These are phyloP conservation scores for Therioaphis trifolii DNA, from an alignment of 2,888 invertebrate species.

Conservation along the genomic window DNA sequence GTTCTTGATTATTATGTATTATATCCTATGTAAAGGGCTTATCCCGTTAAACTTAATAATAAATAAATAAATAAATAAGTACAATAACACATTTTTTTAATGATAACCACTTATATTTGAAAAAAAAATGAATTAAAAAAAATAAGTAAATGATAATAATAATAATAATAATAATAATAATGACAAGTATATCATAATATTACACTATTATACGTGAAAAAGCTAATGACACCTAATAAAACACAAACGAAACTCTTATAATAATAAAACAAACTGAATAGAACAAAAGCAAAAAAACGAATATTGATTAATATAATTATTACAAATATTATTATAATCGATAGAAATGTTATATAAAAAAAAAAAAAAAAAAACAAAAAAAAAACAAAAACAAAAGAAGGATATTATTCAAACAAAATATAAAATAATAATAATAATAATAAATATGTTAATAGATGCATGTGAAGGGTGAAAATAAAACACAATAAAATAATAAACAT, in stretches of 20 bases:
- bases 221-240: constrained; percentile 17
- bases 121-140: constrained; percentile 22
- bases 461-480: constrained; percentile 13
- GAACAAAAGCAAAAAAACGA: constrained; percentile 15
- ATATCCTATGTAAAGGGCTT: no score
- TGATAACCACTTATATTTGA: constrained; percentile 42
- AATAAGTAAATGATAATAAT: constrained; percentile 37
- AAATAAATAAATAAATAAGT: constrained; percentile 9
- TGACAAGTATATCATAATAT: constrained; percentile 25
- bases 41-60: no score
- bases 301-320: constrained; percentile 36
- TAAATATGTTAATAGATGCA: constrained; percentile 13
- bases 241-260: constrained; percentile 22
- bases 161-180: no score
- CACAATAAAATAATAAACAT: constrained; percentile 7
- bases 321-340: constrained; percentile 7
- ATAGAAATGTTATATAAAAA: constrained; percentile 25
- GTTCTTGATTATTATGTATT: no score
- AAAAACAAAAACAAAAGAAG: no score
- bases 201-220: constrained; percentile 8
- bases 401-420: constrained; percentile 24
- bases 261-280: constrained; percentile 24
- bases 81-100: constrained; percentile 21
- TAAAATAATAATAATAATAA: no score
- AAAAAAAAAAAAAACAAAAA: constrained; percentile 12